Evolutionary conservation across 2,113 vertebrate genomes (phyloP), one percentile per base, ranked within the genome.

Genomic region (Polypterus bichir): DNA sequence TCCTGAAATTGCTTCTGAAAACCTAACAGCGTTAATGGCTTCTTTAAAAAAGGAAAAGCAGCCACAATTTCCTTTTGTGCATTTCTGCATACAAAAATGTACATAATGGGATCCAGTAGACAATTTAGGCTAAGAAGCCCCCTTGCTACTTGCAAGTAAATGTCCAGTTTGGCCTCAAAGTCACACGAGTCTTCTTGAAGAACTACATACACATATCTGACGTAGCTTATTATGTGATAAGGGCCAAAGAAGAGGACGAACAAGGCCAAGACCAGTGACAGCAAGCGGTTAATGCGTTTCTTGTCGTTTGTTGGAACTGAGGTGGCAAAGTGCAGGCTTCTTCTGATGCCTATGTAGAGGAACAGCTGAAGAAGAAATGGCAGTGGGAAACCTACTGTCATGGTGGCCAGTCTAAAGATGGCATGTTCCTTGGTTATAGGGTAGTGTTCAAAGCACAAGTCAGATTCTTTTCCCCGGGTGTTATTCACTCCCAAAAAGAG

Each of bases 41-140:
- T 27, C 27, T 27, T 27, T 27, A 27, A 27, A 27, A 27, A 27
- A 27, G 27, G 7, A 48, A 57, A 66, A 0, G 65, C 0, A 0
- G 65, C 48, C 54, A 73, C 2, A 3, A 65, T 66, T 55, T 73
- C 7, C 45, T 46, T 45, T 10, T 10, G 7, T 2, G 9, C 1
- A 7, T 65, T 64, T 47, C 65, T 73, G n/a, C 65, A 66, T 57
- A 66, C 59, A 46, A 63, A 65, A 9, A 69, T 65, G 46, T 69
- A 69, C n/a, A 66, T 54, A 7, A 69, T 46, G 10, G 64, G 64
- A 49, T 69, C 68, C 48, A 66, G 52, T 9, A 69, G 54, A 7
- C 61, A 68, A 62, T 54, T 68, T 1, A 66, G n/a, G 3, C 48
- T 48, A 5, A 60, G 51, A 6, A 69, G 11, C 48, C 47, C 46